phyloP scores from a whole-genome alignment of 2,888 invertebrate species.

The Zootermopsis nevadensis region DNA sequence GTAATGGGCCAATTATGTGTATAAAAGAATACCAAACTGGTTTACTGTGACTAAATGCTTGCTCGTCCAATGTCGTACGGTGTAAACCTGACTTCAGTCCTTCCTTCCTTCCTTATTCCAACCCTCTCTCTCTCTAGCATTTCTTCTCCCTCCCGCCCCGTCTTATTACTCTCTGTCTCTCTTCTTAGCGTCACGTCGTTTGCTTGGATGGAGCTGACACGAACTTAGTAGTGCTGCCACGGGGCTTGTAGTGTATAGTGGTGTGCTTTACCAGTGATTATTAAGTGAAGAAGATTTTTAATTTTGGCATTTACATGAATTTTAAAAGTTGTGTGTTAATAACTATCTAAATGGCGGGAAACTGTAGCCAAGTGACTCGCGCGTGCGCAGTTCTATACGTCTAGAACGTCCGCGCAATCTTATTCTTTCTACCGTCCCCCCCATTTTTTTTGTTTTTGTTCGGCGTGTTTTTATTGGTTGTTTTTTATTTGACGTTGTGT shows the following conservation, averaged over 20 bases:
- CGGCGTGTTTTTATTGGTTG: slow-evolving; percentile 37
- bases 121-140: slow-evolving; percentile 27
- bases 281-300: neutral
- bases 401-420: slow-evolving; percentile 18
- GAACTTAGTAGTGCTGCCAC: slow-evolving; percentile 26
- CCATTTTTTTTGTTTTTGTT: neutral
- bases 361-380: slow-evolving; percentile 6
- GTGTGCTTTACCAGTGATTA: neutral
- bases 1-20: slow-evolving; percentile 20
- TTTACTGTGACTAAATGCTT: slow-evolving; percentile 1
- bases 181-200: neutral
- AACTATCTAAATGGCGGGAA: slow-evolving; percentile 28
- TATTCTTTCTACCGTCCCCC: slow-evolving; percentile 15
- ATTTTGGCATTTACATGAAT: neutral
- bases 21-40: slow-evolving; percentile 7
- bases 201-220: neutral
- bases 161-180: neutral
- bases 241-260: slow-evolving; percentile 11
- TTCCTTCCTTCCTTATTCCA: slow-evolving; percentile 31
- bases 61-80: neutral
- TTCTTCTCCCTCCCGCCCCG: slow-evolving; percentile 16
- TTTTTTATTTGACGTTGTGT: slow-evolving; percentile 16
- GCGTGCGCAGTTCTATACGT: slow-evolving; percentile 18
- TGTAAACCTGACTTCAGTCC: slow-evolving; percentile 14
- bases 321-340: neutral